A percentile compares a stretch with the other conserved stretches of the same genome.
Conservation (phyloP, 2,888 invertebrate genomes). For the Dynastes hyllus region DNA sequence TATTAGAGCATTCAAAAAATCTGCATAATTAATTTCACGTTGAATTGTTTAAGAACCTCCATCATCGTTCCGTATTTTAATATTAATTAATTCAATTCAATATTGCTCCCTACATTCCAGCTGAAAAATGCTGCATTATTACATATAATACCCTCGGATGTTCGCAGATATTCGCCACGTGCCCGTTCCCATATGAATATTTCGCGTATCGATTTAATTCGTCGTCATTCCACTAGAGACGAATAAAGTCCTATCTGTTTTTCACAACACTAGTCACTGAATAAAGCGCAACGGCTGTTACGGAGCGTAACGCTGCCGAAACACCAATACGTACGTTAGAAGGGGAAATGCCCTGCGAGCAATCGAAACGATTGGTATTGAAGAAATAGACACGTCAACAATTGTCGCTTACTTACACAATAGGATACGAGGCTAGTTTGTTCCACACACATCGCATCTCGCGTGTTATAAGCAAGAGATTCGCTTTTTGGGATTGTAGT, state of each 20-base stretch:
- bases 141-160: neutral
- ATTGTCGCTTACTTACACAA: too few relatives aligned
- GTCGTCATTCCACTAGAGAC: conserved; percentile 4
- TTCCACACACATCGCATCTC: too few relatives aligned
- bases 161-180: neutral
- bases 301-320: conserved; percentile 1
- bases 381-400: too few relatives aligned
- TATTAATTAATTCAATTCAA: too few relatives aligned
- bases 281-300: conserved; percentile 12
- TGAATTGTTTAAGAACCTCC: too few relatives aligned
- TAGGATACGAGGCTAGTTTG: too few relatives aligned
- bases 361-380: neutral
- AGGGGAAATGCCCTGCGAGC: neutral
- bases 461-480: too few relatives aligned
- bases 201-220: conserved; percentile 20
- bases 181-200: neutral
- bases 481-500: too few relatives aligned
- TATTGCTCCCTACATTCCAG: too few relatives aligned
- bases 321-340: neutral
- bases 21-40: too few relatives aligned
- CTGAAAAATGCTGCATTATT: neutral
- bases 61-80: too few relatives aligned
- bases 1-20: too few relatives aligned
- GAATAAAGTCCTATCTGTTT: conserved; percentile 20
- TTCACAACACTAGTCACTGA: conserved; percentile 24